These are phyloP conservation scores for Parauchenoglanis punctatus DNA, from an alignment of 2,797 vertebrate genomes.

Conservation along the genomic window DNA sequence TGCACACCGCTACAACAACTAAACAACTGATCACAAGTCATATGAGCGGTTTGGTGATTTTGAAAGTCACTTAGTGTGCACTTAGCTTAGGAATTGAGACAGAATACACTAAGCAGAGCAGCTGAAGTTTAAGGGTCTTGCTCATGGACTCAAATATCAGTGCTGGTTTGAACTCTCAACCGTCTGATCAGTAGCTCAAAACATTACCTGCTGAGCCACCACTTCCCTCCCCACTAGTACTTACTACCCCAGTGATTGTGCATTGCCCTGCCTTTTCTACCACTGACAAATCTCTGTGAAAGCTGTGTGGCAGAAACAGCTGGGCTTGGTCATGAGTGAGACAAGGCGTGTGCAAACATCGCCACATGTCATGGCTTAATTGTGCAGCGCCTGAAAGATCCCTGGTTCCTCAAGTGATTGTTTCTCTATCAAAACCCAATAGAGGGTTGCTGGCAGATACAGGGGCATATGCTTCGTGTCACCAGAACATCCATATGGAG, in stretches of 20 bases:
- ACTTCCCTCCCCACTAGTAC: background rate
- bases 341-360: slow-evolving; percentile 14
- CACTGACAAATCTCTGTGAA: slow-evolving; percentile 26
- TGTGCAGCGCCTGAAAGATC: slow-evolving; percentile 27
- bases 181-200: background rate
- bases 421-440: slow-evolving; percentile 38
- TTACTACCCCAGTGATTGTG: background rate
- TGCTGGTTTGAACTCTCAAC: background rate
- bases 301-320: slow-evolving; percentile 40
- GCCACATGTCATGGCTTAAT: slow-evolving; percentile 37
- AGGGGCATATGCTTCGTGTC: slow-evolving; percentile 47
- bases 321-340: slow-evolving; percentile 40
- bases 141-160: background rate
- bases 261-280: slow-evolving; percentile 23
- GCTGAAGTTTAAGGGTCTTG: background rate
- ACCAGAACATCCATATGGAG: slow-evolving; percentile 12
- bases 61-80: background rate
- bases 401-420: background rate
- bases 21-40: background rate
- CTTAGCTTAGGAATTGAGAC: background rate
- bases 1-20: background rate
- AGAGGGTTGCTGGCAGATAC: slow-evolving; percentile 21
- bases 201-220: background rate
- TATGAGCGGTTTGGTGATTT: background rate
- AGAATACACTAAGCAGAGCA: background rate